Percentiles rank a stretch among this genome's conserved stretches.
These are phyloP conservation scores for Crocodylus rhombifer DNA, from an alignment of 2,797 vertebrate species.

Conservation along the genomic window DNA sequence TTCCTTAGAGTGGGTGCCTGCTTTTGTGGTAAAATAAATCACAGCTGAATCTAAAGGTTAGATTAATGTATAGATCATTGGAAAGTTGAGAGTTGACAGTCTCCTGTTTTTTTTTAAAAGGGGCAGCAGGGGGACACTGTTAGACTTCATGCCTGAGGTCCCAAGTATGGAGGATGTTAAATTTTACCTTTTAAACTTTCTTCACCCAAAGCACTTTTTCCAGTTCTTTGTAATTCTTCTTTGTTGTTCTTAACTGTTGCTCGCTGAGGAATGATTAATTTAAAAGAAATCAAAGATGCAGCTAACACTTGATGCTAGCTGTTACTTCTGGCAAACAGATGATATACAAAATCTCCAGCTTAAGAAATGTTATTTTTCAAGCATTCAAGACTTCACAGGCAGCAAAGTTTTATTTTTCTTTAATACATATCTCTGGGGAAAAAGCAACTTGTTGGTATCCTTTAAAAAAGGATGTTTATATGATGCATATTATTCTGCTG, in stretches of 20 bases:
- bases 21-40: background rate
- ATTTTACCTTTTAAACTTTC: background rate
- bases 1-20: background rate
- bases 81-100: background rate
- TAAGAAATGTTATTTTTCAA: background rate
- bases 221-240: background rate
- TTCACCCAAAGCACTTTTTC: background rate
- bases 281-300: background rate
- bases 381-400: background rate
- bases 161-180: background rate
- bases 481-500: background rate
- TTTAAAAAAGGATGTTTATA: background rate
- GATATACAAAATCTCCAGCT: background rate
- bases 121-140: background rate
- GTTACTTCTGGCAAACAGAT: background rate
- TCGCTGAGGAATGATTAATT: background rate
- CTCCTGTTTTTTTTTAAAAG: background rate
- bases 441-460: background rate
- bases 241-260: background rate
- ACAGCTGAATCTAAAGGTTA: rapidly evolving
- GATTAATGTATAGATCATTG: background rate
- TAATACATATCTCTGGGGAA: rapidly evolving
- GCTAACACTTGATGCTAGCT: background rate
- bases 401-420: background rate
- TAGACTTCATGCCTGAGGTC: rapidly evolving